Evolutionary conservation across 2,888 invertebrate genomes (phyloP).

Genomic region (Emmelina monodactyla): DNA sequence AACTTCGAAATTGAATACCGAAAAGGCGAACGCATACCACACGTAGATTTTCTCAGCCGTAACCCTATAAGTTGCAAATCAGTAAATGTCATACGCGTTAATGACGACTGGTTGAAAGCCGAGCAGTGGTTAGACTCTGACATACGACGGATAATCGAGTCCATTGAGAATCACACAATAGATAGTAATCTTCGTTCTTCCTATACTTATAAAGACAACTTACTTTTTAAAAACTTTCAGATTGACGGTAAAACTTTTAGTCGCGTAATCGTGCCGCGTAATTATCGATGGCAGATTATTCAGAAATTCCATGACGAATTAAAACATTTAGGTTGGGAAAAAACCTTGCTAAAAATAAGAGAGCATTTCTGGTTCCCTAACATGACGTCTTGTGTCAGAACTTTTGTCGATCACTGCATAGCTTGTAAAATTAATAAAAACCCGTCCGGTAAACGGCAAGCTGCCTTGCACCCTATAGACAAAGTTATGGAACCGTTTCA

Average conservation of each 20-base stretch:
- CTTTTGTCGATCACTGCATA: too few species aligned
- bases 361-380: not conserved
- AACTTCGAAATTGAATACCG: not conserved
- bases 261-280: not conserved
- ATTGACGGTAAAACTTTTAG: not conserved
- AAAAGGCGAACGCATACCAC: too few species aligned
- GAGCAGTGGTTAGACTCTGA: not conserved
- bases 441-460: too few species aligned
- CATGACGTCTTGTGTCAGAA: not conserved
- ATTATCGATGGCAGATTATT: not conserved
- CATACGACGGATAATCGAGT: not conserved
- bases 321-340: not conserved
- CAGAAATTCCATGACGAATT: not conserved
- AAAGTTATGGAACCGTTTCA: too few species aligned
- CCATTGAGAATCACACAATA: not conserved
- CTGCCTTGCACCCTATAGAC: too few species aligned
- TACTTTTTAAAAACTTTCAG: not conserved
- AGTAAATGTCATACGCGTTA: not conserved
- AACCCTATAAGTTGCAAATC: not conserved
- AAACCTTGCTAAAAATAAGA: not conserved
- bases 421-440: too few species aligned
- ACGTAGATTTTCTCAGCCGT: not conserved
- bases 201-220: not conserved
- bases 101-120: not conserved
- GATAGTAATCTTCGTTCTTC: not conserved